These are phyloP conservation scores for Apamea anceps DNA, from an alignment of 2,888 invertebrate genomes.

Conservation along the genomic window DNA sequence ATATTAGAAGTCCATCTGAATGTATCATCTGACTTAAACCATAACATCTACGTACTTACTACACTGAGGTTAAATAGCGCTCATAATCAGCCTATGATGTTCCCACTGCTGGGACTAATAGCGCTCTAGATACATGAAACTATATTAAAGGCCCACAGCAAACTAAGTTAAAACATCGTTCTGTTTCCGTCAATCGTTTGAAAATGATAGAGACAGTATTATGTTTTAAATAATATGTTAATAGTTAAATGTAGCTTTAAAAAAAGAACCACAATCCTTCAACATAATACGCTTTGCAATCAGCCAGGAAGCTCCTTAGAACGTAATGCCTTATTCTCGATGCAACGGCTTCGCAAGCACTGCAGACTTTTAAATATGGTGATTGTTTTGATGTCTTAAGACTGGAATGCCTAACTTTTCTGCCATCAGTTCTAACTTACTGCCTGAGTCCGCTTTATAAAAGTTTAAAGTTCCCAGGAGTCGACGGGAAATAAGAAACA, in stretches of 20 bases:
- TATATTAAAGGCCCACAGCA: not conserved
- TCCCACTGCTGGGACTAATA: no score
- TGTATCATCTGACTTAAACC: not conserved
- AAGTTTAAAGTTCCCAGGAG: conserved; percentile 60
- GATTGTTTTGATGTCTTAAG: conserved; percentile 67
- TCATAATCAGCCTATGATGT: no score
- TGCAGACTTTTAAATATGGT: conserved; percentile 67
- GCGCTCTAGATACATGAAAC: not conserved
- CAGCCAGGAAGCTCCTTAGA: conserved; percentile 8
- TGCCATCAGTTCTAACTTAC: conserved; percentile 63
- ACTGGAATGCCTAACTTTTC: conserved; percentile 59
- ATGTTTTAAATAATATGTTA: not conserved
- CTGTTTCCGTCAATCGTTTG: not conserved
- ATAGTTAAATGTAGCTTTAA: not conserved
- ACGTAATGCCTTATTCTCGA: conserved; percentile 21
- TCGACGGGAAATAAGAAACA: conserved; percentile 55
- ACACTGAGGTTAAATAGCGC: not conserved
- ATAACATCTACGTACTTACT: not conserved
- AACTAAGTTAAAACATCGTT: not conserved
- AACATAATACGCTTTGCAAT: conserved; percentile 33
- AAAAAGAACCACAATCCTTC: conserved; percentile 25
- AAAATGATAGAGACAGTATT: not conserved
- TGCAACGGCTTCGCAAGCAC: conserved; percentile 49
- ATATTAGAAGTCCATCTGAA: not conserved
- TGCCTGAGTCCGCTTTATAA: conserved; percentile 58